Evolutionary conservation across 2,888 invertebrate species (phyloP), one percentile per base, ranked within the genome.

Genomic region (Micoletzkya japonica): DNA sequence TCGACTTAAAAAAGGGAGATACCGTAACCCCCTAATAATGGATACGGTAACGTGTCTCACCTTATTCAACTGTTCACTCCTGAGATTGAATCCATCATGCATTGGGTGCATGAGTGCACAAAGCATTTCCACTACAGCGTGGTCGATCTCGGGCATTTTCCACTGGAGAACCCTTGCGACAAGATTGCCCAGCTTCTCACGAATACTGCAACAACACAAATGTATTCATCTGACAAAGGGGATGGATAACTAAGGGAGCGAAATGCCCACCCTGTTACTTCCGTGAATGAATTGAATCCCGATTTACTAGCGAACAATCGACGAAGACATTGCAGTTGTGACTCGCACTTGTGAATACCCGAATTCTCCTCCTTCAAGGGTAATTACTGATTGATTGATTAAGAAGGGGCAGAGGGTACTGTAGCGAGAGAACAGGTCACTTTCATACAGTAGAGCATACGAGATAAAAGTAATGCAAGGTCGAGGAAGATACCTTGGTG

Each of bases 21-120:
- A 17, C 34, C 34, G 56, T 30, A 54, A 54, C 4, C 26, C 26
- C 4, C 2, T 36, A 49, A 24, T 49, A 6, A 1, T 17, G 37
- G 37, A 59, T 59, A 6, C 49, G 4, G 36, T 44, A 24, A 20
- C 39, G 6, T 34, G 10, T 4, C 24, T 30, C 20, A 68, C 68
- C 88, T 99, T 99, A 88, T 99, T 99, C 74, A 96, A 89, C 87
- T 99, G 98, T 86, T 99, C 98, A 87, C 96, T 95, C 74, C 95
- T 89, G 61, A 99, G 88, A 87, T 99, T 97, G 81, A 94, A 95
- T 86, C 96, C 94, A 76, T 93, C 92, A 80, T 90, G 90, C 92
- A 98, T 97, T 1, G 98, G 98, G 86, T 89, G 96, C 93, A 98
- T 94, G 34, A 99, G 89, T 24, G 97, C 94, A 87, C 95, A 95